Conservation (phyloP, 2,113 vertebrate genomes). For the Halichoerus grypus region DNA sequence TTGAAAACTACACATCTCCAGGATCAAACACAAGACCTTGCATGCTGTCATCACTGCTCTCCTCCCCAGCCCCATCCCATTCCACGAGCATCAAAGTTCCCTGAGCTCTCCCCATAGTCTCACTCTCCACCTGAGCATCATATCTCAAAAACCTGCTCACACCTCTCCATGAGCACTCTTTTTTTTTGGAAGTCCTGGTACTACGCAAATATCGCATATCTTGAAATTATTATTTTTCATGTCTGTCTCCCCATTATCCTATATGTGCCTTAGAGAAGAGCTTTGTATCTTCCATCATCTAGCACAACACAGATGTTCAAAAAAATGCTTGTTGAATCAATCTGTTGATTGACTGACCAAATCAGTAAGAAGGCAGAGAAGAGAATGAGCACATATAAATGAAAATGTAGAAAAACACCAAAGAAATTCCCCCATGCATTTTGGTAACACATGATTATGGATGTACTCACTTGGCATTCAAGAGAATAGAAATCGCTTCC, state of each 20-base stretch:
- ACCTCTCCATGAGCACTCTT: not conserved
- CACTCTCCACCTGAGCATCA: not conserved
- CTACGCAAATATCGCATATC: not conserved
- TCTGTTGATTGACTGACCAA: not conserved
- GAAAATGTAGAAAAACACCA: not conserved
- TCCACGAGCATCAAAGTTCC: not conserved
- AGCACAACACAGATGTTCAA: conserved; percentile 36
- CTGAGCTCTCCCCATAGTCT: not conserved
- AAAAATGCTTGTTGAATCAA: not conserved
- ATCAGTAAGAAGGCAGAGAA: not conserved
- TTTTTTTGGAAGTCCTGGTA: not conserved
- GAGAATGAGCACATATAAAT: not conserved
- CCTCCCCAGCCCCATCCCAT: not conserved
- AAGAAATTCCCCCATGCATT: not conserved
- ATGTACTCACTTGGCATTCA: conserved; percentile 90
- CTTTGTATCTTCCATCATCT: not conserved
- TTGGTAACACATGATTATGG: not conserved
- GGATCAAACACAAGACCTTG: not conserved
- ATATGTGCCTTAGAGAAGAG: not conserved
- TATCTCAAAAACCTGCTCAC: not conserved
- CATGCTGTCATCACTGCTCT: not conserved
- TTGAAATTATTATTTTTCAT: conserved; percentile 30
- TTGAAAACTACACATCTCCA: not conserved
- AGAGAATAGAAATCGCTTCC: conserved; percentile 92
- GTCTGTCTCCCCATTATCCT: not conserved